These are phyloP conservation scores for Diadegma fenestrale DNA, from an alignment of 2,888 invertebrate genomes.

Conservation along the genomic window DNA sequence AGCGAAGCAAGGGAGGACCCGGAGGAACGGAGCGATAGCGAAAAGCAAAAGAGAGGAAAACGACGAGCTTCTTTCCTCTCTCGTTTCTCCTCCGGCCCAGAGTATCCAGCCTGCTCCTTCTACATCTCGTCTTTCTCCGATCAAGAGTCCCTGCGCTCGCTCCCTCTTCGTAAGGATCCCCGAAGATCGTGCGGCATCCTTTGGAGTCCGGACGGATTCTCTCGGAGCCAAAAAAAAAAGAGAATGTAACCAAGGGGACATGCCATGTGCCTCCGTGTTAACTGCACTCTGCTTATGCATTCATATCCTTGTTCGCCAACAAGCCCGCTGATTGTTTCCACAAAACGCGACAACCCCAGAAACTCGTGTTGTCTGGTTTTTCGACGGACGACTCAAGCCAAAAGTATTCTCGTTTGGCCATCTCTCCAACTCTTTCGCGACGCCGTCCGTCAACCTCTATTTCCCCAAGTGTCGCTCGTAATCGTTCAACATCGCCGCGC, in stretches of 20 bases:
- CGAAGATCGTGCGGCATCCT: slow-evolving; percentile 77
- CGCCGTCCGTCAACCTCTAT: slow-evolving; percentile 11
- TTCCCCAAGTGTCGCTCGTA: slow-evolving; percentile 56
- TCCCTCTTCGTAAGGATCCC: slow-evolving; percentile 67
- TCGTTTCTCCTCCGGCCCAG: slow-evolving; percentile 14
- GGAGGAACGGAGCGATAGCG: slow-evolving; percentile 49
- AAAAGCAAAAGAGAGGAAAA: slow-evolving; percentile 50
- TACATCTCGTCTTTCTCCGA: slow-evolving; percentile 12
- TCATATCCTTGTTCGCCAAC: slow-evolving; percentile 83
- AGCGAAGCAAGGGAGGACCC: slow-evolving; percentile 46
- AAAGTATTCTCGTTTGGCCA: slow-evolving; percentile 14
- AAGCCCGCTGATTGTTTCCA: slow-evolving; percentile 82
- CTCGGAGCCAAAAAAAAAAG: slow-evolving; percentile 66
- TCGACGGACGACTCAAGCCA: slow-evolving; percentile 65
- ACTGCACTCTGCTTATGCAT: slow-evolving; percentile 82
- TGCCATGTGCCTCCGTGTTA: slow-evolving; percentile 80
- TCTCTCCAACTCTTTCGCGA: background rate
- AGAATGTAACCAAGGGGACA: slow-evolving; percentile 72
- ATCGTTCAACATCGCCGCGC: slow-evolving; percentile 47
- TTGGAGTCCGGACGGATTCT: slow-evolving; percentile 77
- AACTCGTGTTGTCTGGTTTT: slow-evolving; percentile 79
- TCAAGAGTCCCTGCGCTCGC: slow-evolving; percentile 30
- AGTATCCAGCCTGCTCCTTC: too few species aligned
- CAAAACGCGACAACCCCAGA: slow-evolving; percentile 80
- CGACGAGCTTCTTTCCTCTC: slow-evolving; percentile 40